These are phyloP conservation scores for Panulirus ornatus DNA, from an alignment of 1,140 invertebrate genomes.

Conservation along the genomic window DNA sequence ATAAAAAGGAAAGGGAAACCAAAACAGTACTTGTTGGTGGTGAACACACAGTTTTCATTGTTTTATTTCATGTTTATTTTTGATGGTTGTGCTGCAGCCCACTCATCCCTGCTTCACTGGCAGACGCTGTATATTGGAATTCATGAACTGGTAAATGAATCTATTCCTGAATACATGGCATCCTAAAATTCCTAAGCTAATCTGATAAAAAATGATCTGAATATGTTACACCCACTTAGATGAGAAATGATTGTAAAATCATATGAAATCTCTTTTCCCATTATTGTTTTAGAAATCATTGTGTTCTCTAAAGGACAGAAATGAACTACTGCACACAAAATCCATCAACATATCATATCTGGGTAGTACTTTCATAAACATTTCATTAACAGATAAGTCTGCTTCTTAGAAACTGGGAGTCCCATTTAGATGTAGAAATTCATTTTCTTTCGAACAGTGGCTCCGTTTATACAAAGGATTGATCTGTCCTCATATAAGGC, in stretches of 20 bases:
- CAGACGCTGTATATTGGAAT: neutral
- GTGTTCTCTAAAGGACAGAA: neutral
- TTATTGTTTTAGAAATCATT: neutral
- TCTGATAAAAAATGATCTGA: neutral
- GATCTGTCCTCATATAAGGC: too few relatives aligned
- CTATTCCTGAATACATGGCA: neutral
- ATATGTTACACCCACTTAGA: neutral
- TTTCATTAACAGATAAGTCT: neutral
- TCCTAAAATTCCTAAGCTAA: neutral
- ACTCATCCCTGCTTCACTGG: too few relatives aligned
- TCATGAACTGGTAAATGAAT: neutral
- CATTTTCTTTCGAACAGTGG: too few relatives aligned
- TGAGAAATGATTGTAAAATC: neutral
- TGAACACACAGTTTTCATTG: too few relatives aligned
- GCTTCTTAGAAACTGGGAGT: too few relatives aligned
- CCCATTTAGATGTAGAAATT: too few relatives aligned
- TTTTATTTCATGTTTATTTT: too few relatives aligned
- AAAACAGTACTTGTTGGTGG: too few relatives aligned
- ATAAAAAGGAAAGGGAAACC: too few relatives aligned
- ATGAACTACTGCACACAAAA: neutral
- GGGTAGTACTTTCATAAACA: neutral
- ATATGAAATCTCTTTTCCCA: neutral
- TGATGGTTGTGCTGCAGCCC: too few relatives aligned
- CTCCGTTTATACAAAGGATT: too few relatives aligned
- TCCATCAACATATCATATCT: neutral